A percentile compares a stretch with the other conserved stretches of the same genome.
These are phyloP conservation scores for Vulpes vulpes DNA, from an alignment of 2,113 vertebrate species.

Conservation along the genomic window DNA sequence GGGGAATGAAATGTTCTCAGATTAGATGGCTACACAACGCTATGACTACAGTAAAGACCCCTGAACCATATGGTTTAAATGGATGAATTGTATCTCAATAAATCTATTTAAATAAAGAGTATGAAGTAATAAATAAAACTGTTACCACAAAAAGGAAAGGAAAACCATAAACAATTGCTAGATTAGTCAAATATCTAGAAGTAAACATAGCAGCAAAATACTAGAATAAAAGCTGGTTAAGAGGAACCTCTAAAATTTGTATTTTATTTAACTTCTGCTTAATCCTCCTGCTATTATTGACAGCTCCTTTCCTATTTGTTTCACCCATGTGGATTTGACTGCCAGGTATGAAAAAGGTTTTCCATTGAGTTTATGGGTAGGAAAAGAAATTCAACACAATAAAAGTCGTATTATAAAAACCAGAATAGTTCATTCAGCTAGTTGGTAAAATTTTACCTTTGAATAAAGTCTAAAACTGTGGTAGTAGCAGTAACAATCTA, in stretches of 20 bases:
- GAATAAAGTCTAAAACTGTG: slow-evolving; percentile 20
- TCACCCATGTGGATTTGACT: not conserved
- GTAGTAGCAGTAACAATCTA: not conserved
- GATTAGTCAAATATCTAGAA: not conserved
- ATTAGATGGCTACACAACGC: not conserved
- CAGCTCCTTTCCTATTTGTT: not conserved
- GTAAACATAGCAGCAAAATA: slow-evolving; percentile 14
- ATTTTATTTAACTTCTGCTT: slow-evolving; percentile 36
- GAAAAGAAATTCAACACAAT: slow-evolving; percentile 25
- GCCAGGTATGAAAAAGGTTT: not conserved
- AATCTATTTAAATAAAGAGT: not conserved
- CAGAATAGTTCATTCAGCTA: not conserved
- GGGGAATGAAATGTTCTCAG: not conserved
- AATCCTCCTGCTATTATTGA: not conserved
- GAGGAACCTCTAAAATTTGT: not conserved
- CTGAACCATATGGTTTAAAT: not conserved
- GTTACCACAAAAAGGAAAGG: not conserved
- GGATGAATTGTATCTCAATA: not conserved
- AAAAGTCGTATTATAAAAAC: not conserved
- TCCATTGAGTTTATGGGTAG: not conserved
- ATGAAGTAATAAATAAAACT: not conserved
- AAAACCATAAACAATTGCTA: not conserved
- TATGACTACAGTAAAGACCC: not conserved
- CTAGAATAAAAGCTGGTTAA: not conserved
- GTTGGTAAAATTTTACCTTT: slow-evolving; percentile 35